Evolutionary conservation across 2,797 vertebrate species (phyloP).

Genomic region (Zenarchopterus dispar): DNA sequence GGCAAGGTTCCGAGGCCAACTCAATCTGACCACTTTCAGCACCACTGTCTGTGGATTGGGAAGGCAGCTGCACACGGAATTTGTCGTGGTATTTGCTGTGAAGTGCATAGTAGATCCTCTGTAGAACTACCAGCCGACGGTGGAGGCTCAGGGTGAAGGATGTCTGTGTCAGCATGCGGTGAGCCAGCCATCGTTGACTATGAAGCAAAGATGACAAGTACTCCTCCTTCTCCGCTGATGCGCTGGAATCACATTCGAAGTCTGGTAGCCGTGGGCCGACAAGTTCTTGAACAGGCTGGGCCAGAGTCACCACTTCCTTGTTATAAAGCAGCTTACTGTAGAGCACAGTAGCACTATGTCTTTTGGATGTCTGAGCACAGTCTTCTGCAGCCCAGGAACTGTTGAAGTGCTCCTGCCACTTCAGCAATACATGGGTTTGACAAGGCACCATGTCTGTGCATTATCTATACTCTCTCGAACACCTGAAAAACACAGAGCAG

Average conservation of each 20-base stretch:
- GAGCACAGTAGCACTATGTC: constrained; percentile 76
- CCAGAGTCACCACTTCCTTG: constrained; percentile 85
- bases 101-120: constrained; percentile 86
- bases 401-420: constrained; percentile 89
- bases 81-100: constrained; percentile 87
- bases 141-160: constrained; percentile 83
- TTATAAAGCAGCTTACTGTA: constrained; percentile 83
- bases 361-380: constrained; percentile 73
- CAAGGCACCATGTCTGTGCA: constrained; percentile 86
- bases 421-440: constrained; percentile 86
- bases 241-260: constrained; percentile 84
- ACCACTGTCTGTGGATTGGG: constrained; percentile 71
- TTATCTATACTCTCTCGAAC: constrained; percentile 70
- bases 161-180: constrained; percentile 82
- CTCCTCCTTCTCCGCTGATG: constrained; percentile 82
- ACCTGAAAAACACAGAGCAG: constrained; percentile 52
- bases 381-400: constrained; percentile 86
- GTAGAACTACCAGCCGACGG: constrained; percentile 81
- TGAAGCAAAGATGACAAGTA: constrained; percentile 83
- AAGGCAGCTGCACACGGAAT: constrained; percentile 73
- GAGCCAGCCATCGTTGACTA: constrained; percentile 84
- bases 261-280: constrained; percentile 85
- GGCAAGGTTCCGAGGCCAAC: constrained; percentile 73
- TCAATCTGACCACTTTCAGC: constrained; percentile 76
- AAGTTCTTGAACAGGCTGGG: constrained; percentile 85